Base-by-base conservation (phyloP, 2,113 vertebrate species). In the Albula glossodonta region DNA sequence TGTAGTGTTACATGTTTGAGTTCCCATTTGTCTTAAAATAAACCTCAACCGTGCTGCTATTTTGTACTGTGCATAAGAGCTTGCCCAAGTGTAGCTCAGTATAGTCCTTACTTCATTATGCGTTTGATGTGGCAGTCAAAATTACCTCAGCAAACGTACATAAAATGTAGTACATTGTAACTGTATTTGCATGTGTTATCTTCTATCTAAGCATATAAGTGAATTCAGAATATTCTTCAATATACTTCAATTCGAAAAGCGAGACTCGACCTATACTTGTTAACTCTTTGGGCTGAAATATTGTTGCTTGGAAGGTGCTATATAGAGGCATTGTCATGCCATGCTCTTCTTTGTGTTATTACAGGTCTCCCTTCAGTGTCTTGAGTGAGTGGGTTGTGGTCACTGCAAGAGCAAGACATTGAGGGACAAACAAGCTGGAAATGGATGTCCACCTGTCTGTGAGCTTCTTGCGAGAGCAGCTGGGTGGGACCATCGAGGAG, bases 371-470 rank as follows among this genome's bases (percentile, higher is more conserved):
- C 25, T 70, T 60, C 56, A n/a, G 6, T 53, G n/a, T 19, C 53
- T 79, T 15, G 19, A 84, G 60, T 78, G 41, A 50, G 78, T 31
- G 49, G 51, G 41, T 41, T 51, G 77, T 25, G 48, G 80, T 52
- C 80, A 52, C 51, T 11, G 15, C 22, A 51, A 57, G 78, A 80
- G 66, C 11, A 15, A 48, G 41, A 63, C 56, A n/a, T 0, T 25
- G 85, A 19, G 85, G 60, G 49, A 53, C 63, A 13, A 66, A 66
- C 11, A 51, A 82, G 63, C 53, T 83, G 25, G 86, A 83, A 17
- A 82, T 88, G 84, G 87, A 88, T 77, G 50, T 88, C 84, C 84
- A 83, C 80, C 81, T 88, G 84, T 88, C 87, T 11, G 84, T 86
- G 5, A 82, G 84, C 53, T 88, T 86, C 77, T 82, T 88, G 48